Evolutionary conservation across 1,140 invertebrate species (phyloP).

Genomic region (Drosophila kepulauana): DNA sequence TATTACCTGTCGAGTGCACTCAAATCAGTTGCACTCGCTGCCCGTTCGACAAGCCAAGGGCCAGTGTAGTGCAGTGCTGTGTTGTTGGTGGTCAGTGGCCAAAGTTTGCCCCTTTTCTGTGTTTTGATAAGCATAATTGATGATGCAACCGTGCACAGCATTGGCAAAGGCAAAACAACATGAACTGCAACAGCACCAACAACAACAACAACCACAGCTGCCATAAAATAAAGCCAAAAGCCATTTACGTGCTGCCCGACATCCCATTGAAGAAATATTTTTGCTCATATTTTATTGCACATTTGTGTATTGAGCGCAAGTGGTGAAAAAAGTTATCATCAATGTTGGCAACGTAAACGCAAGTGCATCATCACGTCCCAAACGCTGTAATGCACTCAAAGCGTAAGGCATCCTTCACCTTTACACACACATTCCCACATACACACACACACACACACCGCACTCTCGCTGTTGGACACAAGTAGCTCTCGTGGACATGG

Average conservation of each 20-base stretch:
- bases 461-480: slow-evolving; percentile 27
- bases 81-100: slow-evolving; percentile 55
- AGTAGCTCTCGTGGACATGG: slow-evolving; percentile 30
- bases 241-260: slow-evolving; percentile 61
- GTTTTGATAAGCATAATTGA: slow-evolving; percentile 83
- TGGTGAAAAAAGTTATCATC: slow-evolving; percentile 74
- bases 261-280: slow-evolving; percentile 61
- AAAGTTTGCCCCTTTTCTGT: slow-evolving; percentile 70
- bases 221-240: slow-evolving; percentile 76
- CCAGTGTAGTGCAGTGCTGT: slow-evolving; percentile 18
- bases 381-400: slow-evolving; percentile 52
- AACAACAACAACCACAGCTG: slow-evolving; percentile 23
- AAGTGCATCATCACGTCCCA: slow-evolving; percentile 70
- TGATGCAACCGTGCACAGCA: slow-evolving; percentile 71
- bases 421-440: slow-evolving; percentile 23
- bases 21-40: slow-evolving; percentile 72
- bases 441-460: neutral
- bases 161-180: slow-evolving; percentile 54
- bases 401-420: slow-evolving; percentile 22
- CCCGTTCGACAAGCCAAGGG: neutral
- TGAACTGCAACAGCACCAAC: slow-evolving; percentile 25
- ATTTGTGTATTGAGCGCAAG: slow-evolving; percentile 80
- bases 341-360: slow-evolving; percentile 43
- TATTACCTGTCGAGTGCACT: slow-evolving; percentile 83
- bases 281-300: slow-evolving; percentile 80